Evolutionary conservation across 2,113 vertebrate species (phyloP), one percentile per base, ranked within the genome.

Genomic region (Trematomus loennbergii): DNA sequence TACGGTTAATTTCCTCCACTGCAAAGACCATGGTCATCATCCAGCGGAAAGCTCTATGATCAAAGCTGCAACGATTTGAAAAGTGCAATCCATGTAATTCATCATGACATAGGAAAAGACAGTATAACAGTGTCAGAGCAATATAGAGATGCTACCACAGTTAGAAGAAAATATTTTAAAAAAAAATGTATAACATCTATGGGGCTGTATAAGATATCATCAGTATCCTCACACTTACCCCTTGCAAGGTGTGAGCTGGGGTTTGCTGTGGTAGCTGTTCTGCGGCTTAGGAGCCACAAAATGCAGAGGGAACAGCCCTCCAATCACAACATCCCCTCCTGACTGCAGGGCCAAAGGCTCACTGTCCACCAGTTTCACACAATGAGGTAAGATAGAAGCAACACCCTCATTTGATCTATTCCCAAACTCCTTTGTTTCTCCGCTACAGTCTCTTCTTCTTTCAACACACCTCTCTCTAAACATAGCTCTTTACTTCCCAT

Each of bases 261-360:
- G 93, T 79, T 69, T 88, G 58, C 53, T 86, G 13, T 57, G 69
- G 75, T 91, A 95, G 61, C 22, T 86, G 69, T 87, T 60, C 12
- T 90, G 61, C 33, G 67, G 83, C 36, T 87, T 55, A 15, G 85
- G 46, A 1, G 85, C 85, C 5, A 86, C 52, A 63, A 89, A 91
- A 87, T 95, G 94, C 62, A 95, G 46, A 36, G 94, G 95, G 22
- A 95, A 95, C 53, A 95, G 53, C 0, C 93, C 95, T 62, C 94
- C 95, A 48, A 95, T 92, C 16, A 93, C 73, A 83, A 95, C 59
- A 77, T 95, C 90, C 1, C 94, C 94, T 16, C 84, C 81, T 2
- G 50, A 66, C 54, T 91, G 67, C 48, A 95, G 70, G 18, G 81
- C 83, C n/a, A 85, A 58, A 20, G 70, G 71, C 54, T 90, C 71